phyloP scores from a whole-genome alignment of 2,888 invertebrate genomes.

The Horisme vitalbata region DNA sequence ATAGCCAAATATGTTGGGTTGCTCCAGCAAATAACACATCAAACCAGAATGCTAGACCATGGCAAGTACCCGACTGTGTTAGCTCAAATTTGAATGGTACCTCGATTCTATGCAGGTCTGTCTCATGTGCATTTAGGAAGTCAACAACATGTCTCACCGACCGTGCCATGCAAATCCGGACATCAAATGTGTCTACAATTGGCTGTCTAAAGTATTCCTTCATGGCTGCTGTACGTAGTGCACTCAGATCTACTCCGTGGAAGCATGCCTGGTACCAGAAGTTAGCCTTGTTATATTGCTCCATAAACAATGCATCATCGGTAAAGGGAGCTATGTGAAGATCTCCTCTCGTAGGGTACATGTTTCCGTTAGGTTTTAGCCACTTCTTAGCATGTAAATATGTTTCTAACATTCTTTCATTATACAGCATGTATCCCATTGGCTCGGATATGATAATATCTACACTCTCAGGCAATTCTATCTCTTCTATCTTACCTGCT shows the following conservation, averaged over 20 bases:
- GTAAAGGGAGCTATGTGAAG: constrained; percentile 98
- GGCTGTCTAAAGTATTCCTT: constrained; percentile 99
- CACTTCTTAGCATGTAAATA: constrained; percentile 99
- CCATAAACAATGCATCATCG: constrained; percentile 98
- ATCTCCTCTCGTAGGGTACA: constrained; percentile 99
- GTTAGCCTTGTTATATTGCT: constrained; percentile 98
- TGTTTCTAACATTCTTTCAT: constrained; percentile 99
- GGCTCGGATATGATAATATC: constrained; percentile 99
- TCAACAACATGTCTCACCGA: constrained; percentile 96
- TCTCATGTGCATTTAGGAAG: constrained; percentile 95
- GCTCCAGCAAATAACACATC: constrained; percentile 98
- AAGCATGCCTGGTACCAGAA: constrained; percentile 99
- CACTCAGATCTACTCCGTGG: constrained; percentile 97
- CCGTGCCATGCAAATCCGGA: constrained; percentile 97
- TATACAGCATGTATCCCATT: constrained; percentile 99
- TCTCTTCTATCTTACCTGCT: constrained; percentile 99
- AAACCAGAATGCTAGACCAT: constrained; percentile 99
- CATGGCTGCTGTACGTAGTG: constrained; percentile 95
- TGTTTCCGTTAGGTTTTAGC: constrained; percentile 95
- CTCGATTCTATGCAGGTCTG: constrained; percentile 96
- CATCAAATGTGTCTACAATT: constrained; percentile 99
- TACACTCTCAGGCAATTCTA: constrained; percentile 96
- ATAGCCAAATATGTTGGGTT: constrained; percentile 96
- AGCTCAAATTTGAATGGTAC: constrained; percentile 97
- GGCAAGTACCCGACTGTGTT: constrained; percentile 96